These are phyloP conservation scores for Eilema caniola DNA, from an alignment of 2,888 invertebrate species.

Conservation along the genomic window DNA sequence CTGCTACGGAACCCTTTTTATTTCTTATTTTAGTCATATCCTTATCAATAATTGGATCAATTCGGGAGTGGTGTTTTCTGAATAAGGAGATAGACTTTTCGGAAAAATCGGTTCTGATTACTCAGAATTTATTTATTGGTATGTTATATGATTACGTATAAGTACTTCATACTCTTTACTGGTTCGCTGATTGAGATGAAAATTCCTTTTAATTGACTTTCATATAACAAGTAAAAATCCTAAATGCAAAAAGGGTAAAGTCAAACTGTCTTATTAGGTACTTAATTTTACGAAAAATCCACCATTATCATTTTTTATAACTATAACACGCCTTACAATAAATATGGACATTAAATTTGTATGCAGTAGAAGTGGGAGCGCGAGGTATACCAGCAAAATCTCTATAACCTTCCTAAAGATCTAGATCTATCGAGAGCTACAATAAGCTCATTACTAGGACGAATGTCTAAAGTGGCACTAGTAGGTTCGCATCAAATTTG, in stretches of 20 bases:
- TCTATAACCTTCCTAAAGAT: no score
- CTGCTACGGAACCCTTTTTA: no score
- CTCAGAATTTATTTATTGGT: background rate
- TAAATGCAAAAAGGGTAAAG: background rate
- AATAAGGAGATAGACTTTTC: background rate
- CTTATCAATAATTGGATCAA: conserved; percentile 12
- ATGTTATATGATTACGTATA: background rate
- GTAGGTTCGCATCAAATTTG: no score
- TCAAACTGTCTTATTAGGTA: background rate
- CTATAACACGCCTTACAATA: no score
- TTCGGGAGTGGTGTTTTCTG: background rate
- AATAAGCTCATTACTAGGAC: no score
- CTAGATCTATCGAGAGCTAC: no score
- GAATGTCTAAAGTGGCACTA: no score
- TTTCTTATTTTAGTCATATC: background rate
- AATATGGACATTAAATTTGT: no score
- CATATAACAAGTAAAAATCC: background rate
- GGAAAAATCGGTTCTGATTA: background rate
- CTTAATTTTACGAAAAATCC: no score
- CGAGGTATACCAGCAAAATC: no score
- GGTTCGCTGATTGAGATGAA: background rate
- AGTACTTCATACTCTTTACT: background rate
- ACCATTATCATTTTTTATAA: no score
- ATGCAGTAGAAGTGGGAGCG: no score
- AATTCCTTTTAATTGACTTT: background rate